Conservation (phyloP, 2,113 vertebrate genomes). For the Nymphicus hollandicus region DNA sequence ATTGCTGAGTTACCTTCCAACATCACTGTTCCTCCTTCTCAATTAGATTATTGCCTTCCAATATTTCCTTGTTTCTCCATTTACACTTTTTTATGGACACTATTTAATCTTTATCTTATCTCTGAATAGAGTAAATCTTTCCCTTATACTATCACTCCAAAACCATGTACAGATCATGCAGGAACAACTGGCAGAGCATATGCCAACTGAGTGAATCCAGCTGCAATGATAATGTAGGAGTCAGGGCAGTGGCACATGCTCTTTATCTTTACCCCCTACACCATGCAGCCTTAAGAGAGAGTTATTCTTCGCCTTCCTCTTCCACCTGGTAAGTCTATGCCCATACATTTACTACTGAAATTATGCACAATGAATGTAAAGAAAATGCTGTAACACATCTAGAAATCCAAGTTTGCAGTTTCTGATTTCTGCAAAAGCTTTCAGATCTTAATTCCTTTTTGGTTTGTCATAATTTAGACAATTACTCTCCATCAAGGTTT, state of each 20-base stretch:
- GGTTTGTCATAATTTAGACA: background rate
- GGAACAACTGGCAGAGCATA: background rate
- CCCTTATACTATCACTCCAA: background rate
- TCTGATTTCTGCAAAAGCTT: background rate
- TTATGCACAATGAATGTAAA: background rate
- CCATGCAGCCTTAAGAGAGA: background rate
- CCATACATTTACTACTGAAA: background rate
- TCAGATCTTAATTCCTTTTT: background rate
- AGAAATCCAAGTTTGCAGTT: background rate
- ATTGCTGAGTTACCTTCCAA: background rate
- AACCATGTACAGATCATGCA: background rate
- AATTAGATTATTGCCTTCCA: background rate
- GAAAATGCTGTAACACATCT: background rate
- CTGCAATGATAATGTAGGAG: background rate
- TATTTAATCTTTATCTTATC: background rate
- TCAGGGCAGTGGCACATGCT: background rate
- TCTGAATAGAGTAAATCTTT: background rate
- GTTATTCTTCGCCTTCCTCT: background rate
- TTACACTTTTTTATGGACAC: background rate
- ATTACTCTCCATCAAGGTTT: background rate
- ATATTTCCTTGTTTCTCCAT: background rate
- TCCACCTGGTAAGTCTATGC: background rate
- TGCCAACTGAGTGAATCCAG: background rate
- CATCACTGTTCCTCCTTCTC: background rate
- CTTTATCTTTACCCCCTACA: background rate